Evolutionary conservation across 2,888 invertebrate genomes (phyloP).

Genomic region (Chrysolina haemoptera): DNA sequence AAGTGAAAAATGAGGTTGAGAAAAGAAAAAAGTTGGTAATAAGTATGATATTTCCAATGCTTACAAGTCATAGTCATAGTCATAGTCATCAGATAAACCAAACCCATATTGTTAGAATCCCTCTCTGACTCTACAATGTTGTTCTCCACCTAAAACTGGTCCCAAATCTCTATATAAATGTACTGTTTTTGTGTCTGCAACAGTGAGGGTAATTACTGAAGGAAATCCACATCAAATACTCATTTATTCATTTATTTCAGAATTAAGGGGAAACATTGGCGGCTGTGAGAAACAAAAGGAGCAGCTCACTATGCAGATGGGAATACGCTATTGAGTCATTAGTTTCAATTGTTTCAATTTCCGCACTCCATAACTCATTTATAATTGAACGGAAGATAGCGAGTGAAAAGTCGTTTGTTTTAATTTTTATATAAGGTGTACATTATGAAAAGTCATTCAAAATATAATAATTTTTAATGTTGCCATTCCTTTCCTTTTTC

Average conservation of each 20-base stretch:
- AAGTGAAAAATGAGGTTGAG: no score
- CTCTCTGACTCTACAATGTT: no score
- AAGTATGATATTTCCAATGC: no score
- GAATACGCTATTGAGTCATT: not conserved
- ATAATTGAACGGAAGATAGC: not conserved
- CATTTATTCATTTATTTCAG: slow-evolving; percentile 7
- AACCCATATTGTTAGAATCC: not conserved
- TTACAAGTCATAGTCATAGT: no score
- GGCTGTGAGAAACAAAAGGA: slow-evolving; percentile 13
- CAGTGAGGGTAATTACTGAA: not conserved
- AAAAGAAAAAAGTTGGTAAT: no score
- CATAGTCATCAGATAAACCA: no score
- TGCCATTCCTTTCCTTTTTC: no score
- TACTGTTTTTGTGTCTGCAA: not conserved
- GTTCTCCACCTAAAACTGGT: not conserved
- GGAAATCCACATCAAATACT: not conserved
- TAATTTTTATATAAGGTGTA: no score
- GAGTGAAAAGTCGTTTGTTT: no score
- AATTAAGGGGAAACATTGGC: not conserved
- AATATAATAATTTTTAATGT: no score
- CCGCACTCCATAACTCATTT: not conserved
- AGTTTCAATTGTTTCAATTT: slow-evolving; percentile 5
- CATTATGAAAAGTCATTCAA: no score
- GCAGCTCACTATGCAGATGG: not conserved
- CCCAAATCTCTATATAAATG: not conserved